These are phyloP conservation scores for Notospermus geniculatus DNA, from an alignment of 1,140 invertebrate species.

Conservation along the genomic window DNA sequence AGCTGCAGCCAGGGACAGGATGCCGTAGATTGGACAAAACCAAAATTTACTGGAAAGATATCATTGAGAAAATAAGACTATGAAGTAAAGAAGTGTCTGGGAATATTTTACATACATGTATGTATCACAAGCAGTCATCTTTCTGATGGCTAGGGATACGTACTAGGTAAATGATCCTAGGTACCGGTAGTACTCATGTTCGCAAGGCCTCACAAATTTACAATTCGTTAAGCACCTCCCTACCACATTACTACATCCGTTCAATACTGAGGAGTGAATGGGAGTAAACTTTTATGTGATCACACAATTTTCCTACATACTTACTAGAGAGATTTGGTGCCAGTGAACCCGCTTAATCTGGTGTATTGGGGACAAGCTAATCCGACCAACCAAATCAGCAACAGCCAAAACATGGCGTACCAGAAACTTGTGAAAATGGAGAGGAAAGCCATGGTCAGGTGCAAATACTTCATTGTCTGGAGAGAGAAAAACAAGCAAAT, in stretches of 20 bases:
- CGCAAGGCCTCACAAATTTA: too few species aligned
- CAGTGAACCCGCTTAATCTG: conserved; percentile 42
- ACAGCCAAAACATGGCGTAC: conserved; percentile 41
- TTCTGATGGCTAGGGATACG: too few species aligned
- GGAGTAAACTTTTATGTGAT: not conserved
- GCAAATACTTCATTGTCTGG: conserved; percentile 42
- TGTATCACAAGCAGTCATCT: too few species aligned
- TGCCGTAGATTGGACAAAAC: conserved; percentile 4
- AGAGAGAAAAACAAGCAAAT: too few species aligned
- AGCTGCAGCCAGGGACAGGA: not conserved
- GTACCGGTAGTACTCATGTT: too few species aligned
- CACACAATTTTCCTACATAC: conserved; percentile 4
- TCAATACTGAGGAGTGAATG: not conserved
- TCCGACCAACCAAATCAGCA: conserved; percentile 18
- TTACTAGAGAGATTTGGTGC: conserved; percentile 37
- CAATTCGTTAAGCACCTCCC: too few species aligned
- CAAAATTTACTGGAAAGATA: not conserved
- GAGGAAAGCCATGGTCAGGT: conserved; percentile 33
- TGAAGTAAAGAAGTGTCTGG: too few species aligned
- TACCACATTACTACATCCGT: too few species aligned
- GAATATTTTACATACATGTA: too few species aligned
- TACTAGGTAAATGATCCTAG: too few species aligned
- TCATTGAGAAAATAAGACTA: too few species aligned
- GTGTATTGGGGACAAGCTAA: conserved; percentile 36
- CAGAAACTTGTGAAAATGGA: conserved; percentile 37